Conservation (phyloP, 2,113 vertebrate species). For the Barbus barbus region DNA sequence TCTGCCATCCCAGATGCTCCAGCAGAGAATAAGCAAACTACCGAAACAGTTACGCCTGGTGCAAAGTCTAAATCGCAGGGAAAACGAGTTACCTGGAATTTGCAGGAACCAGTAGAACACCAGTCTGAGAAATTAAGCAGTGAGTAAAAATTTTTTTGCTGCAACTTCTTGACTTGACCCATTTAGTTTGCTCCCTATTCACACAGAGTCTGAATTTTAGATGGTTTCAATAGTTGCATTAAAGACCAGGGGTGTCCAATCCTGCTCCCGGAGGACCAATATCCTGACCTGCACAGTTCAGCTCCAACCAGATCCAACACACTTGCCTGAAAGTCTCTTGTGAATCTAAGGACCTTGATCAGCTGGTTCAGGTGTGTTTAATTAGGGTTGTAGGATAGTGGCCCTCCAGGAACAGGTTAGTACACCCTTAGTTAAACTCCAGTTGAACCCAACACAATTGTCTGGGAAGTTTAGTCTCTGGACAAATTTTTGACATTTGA, state of each 20-base stretch:
- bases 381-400: background rate
- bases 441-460: background rate
- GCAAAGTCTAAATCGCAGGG: constrained; percentile 81
- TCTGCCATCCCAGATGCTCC: constrained; percentile 52
- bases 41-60: constrained; percentile 58
- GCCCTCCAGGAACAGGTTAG: background rate
- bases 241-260: background rate
- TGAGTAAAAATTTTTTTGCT: constrained; percentile 67
- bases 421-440: background rate
- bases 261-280: too few species aligned
- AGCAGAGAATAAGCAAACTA: constrained; percentile 48
- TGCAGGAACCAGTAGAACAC: constrained; percentile 78
- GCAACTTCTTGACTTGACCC: background rate
- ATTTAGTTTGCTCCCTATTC: background rate
- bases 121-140: constrained; percentile 77
- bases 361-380: background rate
- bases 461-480: background rate
- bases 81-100: constrained; percentile 97
- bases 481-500: too few species aligned
- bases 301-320: too few species aligned
- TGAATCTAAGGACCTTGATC: background rate
- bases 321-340: background rate
- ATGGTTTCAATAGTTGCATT: background rate
- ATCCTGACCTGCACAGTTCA: background rate
- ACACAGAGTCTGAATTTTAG: background rate